These are phyloP conservation scores for Mactra quadrangularis DNA, from an alignment of 1,140 invertebrate genomes.

Conservation along the genomic window DNA sequence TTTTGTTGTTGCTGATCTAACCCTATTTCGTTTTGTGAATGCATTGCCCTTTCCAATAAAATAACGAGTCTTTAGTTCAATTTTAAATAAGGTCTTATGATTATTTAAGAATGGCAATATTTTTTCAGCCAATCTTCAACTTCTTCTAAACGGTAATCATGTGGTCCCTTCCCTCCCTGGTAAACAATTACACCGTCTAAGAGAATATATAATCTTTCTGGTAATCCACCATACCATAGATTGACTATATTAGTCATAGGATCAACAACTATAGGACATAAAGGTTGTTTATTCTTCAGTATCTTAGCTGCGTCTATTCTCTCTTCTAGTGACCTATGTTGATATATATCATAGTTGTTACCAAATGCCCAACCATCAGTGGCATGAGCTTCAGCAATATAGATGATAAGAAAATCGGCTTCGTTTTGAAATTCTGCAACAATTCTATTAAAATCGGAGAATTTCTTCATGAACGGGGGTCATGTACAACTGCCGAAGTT, in stretches of 20 bases:
- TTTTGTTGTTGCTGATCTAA: no score
- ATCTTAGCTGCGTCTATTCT: conserved; percentile 68
- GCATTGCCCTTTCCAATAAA: no score
- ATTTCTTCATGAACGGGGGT: conserved; percentile 73
- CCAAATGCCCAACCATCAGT: conserved; percentile 68
- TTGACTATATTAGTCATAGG: conserved; percentile 64
- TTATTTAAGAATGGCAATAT: no score
- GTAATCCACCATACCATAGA: conserved; percentile 61
- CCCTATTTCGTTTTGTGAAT: no score
- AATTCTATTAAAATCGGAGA: conserved; percentile 65
- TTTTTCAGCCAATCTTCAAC: conserved; percentile 43
- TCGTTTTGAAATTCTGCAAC: conserved; percentile 59
- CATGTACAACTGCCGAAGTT: no score
- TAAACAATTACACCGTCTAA: conserved; percentile 64
- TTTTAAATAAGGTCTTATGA: no score
- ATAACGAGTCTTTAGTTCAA: no score
- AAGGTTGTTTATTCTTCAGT: conserved; percentile 37
- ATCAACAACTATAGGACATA: conserved; percentile 67
- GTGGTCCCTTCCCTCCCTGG: conserved; percentile 65
- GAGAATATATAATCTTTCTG: conserved; percentile 71
- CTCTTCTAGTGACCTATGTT: conserved; percentile 66
- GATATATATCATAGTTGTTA: conserved; percentile 46
- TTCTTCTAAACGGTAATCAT: conserved; percentile 51
- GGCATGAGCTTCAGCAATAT: conserved; percentile 73
- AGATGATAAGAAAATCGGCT: conserved; percentile 72